Evolutionary conservation across 2,797 vertebrate species (phyloP).

Genomic region (Pteropus rufus): DNA sequence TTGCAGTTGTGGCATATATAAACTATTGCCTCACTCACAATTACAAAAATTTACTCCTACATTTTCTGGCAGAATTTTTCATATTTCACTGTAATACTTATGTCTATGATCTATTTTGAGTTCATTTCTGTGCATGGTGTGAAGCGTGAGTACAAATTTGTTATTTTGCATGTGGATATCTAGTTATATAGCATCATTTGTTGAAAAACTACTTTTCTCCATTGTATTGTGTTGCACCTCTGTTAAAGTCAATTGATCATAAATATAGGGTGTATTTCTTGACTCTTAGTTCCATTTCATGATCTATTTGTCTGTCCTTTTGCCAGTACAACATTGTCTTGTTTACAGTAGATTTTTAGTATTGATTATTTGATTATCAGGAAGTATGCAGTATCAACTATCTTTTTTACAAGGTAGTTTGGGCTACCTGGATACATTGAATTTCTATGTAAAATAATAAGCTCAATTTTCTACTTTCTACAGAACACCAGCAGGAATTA

Average conservation of each 20-base stretch:
- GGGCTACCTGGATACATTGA: too few relatives aligned
- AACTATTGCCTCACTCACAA: not conserved
- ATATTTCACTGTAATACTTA: not conserved
- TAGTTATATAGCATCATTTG: not conserved
- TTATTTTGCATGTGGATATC: not conserved
- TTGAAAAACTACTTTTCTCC: not conserved
- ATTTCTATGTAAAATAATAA: not conserved
- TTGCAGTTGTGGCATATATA: not conserved
- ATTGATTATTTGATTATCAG: not conserved
- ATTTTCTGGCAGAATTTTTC: not conserved
- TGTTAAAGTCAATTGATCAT: not conserved
- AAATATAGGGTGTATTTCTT: not conserved
- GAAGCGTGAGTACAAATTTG: not conserved
- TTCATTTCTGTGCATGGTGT: not conserved
- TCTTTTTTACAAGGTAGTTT: too few relatives aligned
- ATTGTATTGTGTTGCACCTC: not conserved
- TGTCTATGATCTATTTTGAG: not conserved
- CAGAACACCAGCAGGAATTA: not conserved
- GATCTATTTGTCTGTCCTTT: not conserved
- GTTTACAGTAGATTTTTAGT: not conserved
- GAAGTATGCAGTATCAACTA: not conserved
- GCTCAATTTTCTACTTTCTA: not conserved
- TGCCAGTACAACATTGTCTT: not conserved
- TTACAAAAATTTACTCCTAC: not conserved
- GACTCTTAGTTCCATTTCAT: not conserved